Evolutionary conservation across 2,797 vertebrate genomes (phyloP), one percentile per base, ranked within the genome.

Genomic region (Otolemur crassicaudatus): DNA sequence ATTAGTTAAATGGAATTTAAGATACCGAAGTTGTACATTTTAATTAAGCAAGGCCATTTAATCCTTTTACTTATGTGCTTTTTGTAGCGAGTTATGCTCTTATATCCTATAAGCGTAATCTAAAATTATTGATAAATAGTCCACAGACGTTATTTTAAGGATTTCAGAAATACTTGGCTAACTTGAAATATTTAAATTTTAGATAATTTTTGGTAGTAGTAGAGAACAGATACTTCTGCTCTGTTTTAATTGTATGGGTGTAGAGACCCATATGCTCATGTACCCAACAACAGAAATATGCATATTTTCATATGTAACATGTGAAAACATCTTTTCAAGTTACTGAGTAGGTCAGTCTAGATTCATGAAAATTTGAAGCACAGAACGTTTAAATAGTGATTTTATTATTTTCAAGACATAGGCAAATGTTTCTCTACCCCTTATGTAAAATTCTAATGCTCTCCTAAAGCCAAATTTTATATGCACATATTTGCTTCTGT

Each of bases 31-130:
- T 97, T 94, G 86, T 95, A 73, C 94, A 95, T 97, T 98, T 98
- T 97, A 98, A 98, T 98, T 98, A 97, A 92, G 63, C 73, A 92
- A 96, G 27, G 10, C 79, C 73, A 88, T 96, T 94, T 88, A 75
- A 73, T 65, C 49, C 69, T 13, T 94, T 94, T 60, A 25, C 77
- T 79, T 94, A 82, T 1, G 17, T n/a, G 37, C 58, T 93, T 97
- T 96, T 95, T 94, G 61, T 65, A 84, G 83, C 73, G 43, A n/a
- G 7, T 93, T 91, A 70, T 25, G 20, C 77, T 79, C 87, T 19
- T 89, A 34, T 31, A 43, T 77, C 87, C 63, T 94, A 76, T 34
- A 84, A 49, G 49, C 58, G 90, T 31, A 92, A 56, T 19, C 58
- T 96, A n/a, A 92, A 82, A 94, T 60, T 83, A 22, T 73, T 40